phyloP scores from a whole-genome alignment of 1,140 invertebrate species.

The Colletes gigas region DNA sequence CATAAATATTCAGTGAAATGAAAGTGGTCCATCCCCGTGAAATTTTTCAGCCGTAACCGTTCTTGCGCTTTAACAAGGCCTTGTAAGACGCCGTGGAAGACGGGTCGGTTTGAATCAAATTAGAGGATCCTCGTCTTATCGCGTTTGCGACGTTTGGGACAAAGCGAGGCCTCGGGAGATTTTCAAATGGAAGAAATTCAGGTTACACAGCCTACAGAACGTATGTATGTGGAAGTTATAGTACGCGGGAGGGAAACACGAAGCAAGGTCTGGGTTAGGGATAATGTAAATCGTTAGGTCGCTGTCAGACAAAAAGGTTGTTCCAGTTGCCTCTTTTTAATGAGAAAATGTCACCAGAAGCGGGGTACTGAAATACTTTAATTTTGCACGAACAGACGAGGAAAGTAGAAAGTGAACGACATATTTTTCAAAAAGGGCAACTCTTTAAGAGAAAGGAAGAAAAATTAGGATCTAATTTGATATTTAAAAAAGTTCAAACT shows the following conservation, averaged over 20 bases:
- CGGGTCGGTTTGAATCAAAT: slow-evolving; percentile 9
- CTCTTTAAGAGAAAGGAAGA: too few species aligned
- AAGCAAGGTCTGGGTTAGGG: background rate
- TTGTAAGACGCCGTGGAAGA: background rate
- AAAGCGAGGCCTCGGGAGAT: background rate
- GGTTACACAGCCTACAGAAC: background rate
- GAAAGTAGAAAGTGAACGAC: background rate
- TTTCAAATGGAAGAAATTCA: slow-evolving; percentile 1
- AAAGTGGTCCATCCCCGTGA: slow-evolving; percentile 16
- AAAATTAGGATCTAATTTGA: too few species aligned
- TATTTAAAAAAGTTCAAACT: too few species aligned
- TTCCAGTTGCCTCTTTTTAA: background rate
- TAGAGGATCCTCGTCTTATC: slow-evolving; percentile 9
- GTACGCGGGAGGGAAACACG: background rate
- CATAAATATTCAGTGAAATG: slow-evolving; percentile 46
- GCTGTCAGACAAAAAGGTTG: background rate
- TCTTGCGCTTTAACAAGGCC: background rate
- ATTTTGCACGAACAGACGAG: background rate
- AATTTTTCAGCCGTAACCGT: slow-evolving; percentile 8
- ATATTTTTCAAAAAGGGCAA: too few species aligned
- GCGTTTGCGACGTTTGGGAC: background rate
- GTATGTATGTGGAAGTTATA: background rate
- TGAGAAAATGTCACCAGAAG: background rate
- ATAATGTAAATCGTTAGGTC: background rate
- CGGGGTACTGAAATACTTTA: background rate